Conservation (phyloP, 2,888 invertebrate genomes). For the Allophyes oxyacanthae region DNA sequence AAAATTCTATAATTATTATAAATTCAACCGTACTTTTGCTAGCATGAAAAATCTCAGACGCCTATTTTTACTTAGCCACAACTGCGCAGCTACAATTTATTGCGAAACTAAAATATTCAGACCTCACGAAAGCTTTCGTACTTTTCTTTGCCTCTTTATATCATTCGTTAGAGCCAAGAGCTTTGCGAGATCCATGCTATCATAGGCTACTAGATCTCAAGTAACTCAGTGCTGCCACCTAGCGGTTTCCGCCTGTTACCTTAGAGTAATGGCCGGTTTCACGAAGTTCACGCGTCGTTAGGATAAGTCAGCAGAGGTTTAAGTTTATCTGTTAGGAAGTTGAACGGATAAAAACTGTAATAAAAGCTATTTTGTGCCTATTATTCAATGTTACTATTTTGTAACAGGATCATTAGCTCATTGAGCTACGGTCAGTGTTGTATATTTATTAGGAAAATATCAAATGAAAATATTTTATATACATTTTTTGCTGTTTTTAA, state of each 20-base stretch:
- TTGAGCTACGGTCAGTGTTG: too few relatives aligned
- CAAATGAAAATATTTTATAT: too few relatives aligned
- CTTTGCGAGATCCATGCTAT: slow-evolving; percentile 13
- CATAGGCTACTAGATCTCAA: slow-evolving; percentile 21
- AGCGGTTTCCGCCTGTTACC: slow-evolving; percentile 32
- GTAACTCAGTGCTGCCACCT: slow-evolving; percentile 36
- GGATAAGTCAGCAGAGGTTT: slow-evolving; percentile 12
- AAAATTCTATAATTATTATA: too few relatives aligned
- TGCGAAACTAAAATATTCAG: slow-evolving; percentile 33
- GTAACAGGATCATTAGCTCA: too few relatives aligned
- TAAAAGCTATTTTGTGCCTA: too few relatives aligned
- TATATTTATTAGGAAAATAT: too few relatives aligned
- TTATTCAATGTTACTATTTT: too few relatives aligned
- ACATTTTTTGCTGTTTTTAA: too few relatives aligned
- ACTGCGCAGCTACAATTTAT: slow-evolving; percentile 12
- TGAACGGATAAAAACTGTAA: background rate
- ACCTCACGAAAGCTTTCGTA: slow-evolving; percentile 21
- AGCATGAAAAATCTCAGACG: too few relatives aligned
- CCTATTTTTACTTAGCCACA: too few relatives aligned
- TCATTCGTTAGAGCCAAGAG: slow-evolving; percentile 40
- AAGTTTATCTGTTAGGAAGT: slow-evolving; percentile 27
- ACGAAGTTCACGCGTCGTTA: slow-evolving; percentile 28
- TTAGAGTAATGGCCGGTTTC: slow-evolving; percentile 43
- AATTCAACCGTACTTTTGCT: too few relatives aligned
- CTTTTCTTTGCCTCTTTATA: slow-evolving; percentile 28